Evolutionary conservation across 2,888 invertebrate species (phyloP).

Genomic region (Augochlorella aurata): DNA sequence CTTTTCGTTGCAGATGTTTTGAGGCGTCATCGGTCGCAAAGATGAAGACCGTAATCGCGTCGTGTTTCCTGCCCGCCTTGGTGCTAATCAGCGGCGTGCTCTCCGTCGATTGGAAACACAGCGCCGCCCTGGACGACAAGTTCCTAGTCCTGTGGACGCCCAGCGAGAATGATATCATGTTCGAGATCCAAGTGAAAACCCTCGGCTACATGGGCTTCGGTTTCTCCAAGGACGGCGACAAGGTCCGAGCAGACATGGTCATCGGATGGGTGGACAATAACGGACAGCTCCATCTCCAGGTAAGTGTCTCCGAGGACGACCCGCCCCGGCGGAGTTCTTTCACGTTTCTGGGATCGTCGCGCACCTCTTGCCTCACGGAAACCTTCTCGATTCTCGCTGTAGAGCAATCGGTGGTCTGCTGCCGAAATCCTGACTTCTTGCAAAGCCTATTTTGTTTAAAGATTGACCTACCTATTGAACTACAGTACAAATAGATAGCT

Average conservation of each 20-base stretch:
- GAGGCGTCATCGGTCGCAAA: slow-evolving; percentile 60
- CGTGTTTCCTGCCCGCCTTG: slow-evolving; percentile 68
- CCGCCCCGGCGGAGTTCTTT: background rate
- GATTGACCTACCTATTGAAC: too few species aligned
- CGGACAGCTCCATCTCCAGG: slow-evolving; percentile 90
- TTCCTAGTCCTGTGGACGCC: slow-evolving; percentile 89
- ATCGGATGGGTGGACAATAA: slow-evolving; percentile 94
- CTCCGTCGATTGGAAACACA: slow-evolving; percentile 84
- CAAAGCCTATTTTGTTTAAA: too few species aligned
- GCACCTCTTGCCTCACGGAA: background rate
- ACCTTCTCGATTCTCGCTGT: background rate
- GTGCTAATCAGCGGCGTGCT: slow-evolving; percentile 60
- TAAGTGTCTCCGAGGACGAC: slow-evolving; percentile 82
- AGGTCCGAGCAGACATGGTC: slow-evolving; percentile 93
- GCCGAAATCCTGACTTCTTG: too few species aligned
- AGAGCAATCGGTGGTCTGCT: background rate
- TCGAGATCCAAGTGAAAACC: slow-evolving; percentile 92
- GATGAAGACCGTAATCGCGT: slow-evolving; percentile 76
- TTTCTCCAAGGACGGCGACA: slow-evolving; percentile 90
- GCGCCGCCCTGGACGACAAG: slow-evolving; percentile 84
- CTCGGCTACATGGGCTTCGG: slow-evolving; percentile 94
- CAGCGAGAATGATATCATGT: slow-evolving; percentile 88
- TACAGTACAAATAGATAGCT: too few species aligned
- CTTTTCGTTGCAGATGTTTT: slow-evolving; percentile 64
- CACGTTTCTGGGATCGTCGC: background rate